These are phyloP conservation scores for Ranitomeya imitator DNA, from an alignment of 2,113 vertebrate species.

Conservation along the genomic window DNA sequence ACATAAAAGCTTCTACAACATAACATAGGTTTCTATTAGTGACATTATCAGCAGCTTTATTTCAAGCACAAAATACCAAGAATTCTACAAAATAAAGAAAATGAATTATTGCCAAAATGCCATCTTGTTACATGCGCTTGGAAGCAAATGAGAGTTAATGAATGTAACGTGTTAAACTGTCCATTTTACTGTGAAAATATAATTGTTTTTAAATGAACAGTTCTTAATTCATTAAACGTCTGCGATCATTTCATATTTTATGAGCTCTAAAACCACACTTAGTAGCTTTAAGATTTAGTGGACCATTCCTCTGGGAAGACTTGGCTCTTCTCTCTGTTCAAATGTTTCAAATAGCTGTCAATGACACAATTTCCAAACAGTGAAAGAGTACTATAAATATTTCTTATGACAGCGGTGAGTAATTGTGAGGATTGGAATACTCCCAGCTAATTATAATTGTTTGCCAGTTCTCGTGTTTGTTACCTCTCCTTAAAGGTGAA, in stretches of 20 bases:
- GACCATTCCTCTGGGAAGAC: constrained; percentile 24
- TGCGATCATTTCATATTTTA: constrained; percentile 32
- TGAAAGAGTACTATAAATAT: constrained; percentile 54
- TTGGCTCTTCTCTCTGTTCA: constrained; percentile 21
- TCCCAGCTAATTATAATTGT: constrained; percentile 50
- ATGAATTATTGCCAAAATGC: no score
- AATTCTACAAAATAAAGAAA: no score
- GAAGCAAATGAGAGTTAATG: no score
- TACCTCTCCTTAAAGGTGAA: constrained; percentile 38
- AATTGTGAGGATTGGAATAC: constrained; percentile 37
- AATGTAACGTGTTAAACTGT: no score
- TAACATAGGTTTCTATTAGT: no score
- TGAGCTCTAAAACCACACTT: constrained; percentile 27
- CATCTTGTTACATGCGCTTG: no score
- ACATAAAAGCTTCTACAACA: no score
- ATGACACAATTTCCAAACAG: constrained; percentile 38
- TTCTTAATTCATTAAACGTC: background rate
- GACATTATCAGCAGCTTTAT: no score
- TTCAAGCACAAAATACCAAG: no score
- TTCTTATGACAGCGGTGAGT: constrained; percentile 50
- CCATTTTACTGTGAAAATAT: background rate
- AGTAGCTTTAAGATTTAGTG: constrained; percentile 18
- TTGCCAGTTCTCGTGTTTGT: constrained; percentile 30
- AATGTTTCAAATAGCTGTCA: constrained; percentile 51
- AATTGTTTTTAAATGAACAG: background rate